Base-by-base conservation (phyloP, 2,113 vertebrate species). In the Sula dactylatra region DNA sequence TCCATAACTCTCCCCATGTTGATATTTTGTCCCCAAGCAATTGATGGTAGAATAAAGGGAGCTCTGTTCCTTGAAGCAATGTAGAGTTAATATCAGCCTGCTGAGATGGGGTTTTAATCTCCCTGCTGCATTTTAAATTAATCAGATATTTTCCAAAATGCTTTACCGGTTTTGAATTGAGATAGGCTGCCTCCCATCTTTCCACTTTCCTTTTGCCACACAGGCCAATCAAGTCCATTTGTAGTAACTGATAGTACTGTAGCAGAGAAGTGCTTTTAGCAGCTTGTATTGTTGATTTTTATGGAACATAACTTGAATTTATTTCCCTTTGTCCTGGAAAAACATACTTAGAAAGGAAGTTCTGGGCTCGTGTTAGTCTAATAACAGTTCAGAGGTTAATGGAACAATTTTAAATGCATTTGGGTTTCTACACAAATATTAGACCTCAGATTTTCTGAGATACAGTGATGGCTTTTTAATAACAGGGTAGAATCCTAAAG, bases 61-160 rank as follows among this genome's bases (percentile, higher is more conserved):
- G 40, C 78, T 44, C 72, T 61, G 54, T n/a, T 82, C 52, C 83
- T 83, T 56, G 54, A 44, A 88, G 90, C 24, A 0, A 21, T 24
- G 32, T 59, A 31, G 74, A 93, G 90, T 88, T 95, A 82, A 62
- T 90, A 76, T 74, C 84, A 69, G 38, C 36, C 52, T 94, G 70
- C 47, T 62, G 67, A 91, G 92, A 45, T 55, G 40, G 45, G 47
- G 49, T 59, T 79, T 92, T 90, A 31, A 94, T 92, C 65, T 94
- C 72, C 67, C n/a, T 80, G 40, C 61, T 96, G 66, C 91, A 73
- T 93, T 96, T 86, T 45, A 52, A 94, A 92, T 93, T 69, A 86
- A 91, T 95, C 69, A 55, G 70, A 49, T 94, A 26, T 91, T 92
- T 85, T 94, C 87, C 50, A 8, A 83, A 96, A 90, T 61, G 80